Evolutionary conservation across 35 echinoderm and acorn worm genomes (phyloP).

Genomic region (Apostichopus japonicus): DNA sequence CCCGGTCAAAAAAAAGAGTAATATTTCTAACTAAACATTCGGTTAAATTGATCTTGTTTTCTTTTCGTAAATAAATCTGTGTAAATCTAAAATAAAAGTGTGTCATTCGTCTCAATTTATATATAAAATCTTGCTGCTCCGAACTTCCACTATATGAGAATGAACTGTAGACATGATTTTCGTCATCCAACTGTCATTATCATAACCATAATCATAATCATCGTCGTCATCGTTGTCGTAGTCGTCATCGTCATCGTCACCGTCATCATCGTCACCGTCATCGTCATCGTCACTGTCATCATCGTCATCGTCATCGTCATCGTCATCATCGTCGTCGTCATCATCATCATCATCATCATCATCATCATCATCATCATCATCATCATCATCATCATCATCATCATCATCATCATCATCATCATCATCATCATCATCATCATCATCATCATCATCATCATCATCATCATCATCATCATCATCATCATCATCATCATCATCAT

Average conservation of each 20-base stretch:
- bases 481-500: no score
- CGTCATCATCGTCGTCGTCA: neutral
- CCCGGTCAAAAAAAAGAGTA: no score
- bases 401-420: conserved; percentile 36
- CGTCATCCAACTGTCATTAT: neutral
- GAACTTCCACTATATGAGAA: no score
- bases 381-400: conserved; percentile 46
- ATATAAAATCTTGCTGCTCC: no score
- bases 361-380: conserved; percentile 32
- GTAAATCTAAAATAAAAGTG: no score
- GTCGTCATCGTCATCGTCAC: neutral
- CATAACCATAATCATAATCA: neutral
- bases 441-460: neutral
- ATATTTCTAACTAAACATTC: no score
- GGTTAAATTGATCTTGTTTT: no score
- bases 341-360: neutral
- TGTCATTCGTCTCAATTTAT: no score
- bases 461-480: neutral
- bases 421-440: neutral
- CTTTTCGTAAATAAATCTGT: no score
- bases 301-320: neutral
- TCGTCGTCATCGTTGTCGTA: neutral
- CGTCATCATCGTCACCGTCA: neutral
- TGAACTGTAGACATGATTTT: no score
- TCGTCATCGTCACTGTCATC: neutral